These are phyloP conservation scores for rat (Rattus norvegicus) DNA, from an alignment of 2,113 vertebrate species.

Conservation along the genomic window GRCr8 NC_086020.1:15156001-15156500, in stretches of 20 bases:
- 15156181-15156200: background rate
- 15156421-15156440: background rate
- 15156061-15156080: background rate
- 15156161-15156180: constrained; percentile 20
- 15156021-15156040: background rate
- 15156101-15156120: background rate
- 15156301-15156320: background rate
- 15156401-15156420: constrained; percentile 39
- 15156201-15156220: background rate
- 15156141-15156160: background rate
- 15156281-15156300: constrained; percentile 10
- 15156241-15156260: constrained; percentile 26
- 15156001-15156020: background rate
- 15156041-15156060: background rate
- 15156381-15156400: constrained; percentile 60
- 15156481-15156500: constrained; percentile 49
- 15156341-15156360: constrained; percentile 28
- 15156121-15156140: background rate
- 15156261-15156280: constrained; percentile 29
- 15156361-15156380: constrained; percentile 45
- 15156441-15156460: constrained; percentile 49
- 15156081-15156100: background rate
- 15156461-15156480: constrained; percentile 10
- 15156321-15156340: constrained; percentile 29
- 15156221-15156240: background rate